Evolutionary conservation across 2,888 invertebrate species (phyloP).

Genomic region (Synanthedon myopaeformis): DNA sequence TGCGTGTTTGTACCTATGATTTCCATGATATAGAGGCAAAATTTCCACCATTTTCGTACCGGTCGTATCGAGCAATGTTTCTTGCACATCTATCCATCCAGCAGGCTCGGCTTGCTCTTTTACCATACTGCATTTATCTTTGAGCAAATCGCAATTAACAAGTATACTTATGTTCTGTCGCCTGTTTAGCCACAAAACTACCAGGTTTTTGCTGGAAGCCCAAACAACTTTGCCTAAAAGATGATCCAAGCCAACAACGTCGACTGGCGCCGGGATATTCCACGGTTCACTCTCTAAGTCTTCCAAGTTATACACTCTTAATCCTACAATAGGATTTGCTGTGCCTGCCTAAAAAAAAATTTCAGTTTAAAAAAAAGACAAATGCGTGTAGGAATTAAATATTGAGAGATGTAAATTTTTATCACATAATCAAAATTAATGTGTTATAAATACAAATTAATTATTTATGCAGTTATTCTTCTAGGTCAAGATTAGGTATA

Average conservation of each 20-base stretch:
- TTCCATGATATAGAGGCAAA: conserved; percentile 35
- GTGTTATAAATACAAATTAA: no score
- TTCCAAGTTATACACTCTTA: conserved; percentile 72
- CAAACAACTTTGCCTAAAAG: conserved; percentile 80
- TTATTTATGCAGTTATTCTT: no score
- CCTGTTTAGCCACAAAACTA: conserved; percentile 86
- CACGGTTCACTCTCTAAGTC: conserved; percentile 33
- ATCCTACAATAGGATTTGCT: conserved; percentile 77
- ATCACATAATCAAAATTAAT: no score
- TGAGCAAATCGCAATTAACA: conserved; percentile 66
- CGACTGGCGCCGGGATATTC: conserved; percentile 63
- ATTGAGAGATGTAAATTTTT: no score
- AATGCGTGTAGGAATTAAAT: not conserved
- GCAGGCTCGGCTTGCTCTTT: conserved; percentile 63
- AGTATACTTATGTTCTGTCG: conserved; percentile 80
- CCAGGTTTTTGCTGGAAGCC: conserved; percentile 75
- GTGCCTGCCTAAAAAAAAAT: conserved; percentile 73
- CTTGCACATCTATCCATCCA: conserved; percentile 78
- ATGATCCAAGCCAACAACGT: conserved; percentile 71
- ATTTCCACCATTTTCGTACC: conserved; percentile 58
- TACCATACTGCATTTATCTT: conserved; percentile 48
- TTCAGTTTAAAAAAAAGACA: not conserved
- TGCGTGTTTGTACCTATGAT: conserved; percentile 57
- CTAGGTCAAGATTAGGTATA: no score
- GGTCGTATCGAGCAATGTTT: conserved; percentile 63